phyloP scores from a whole-genome alignment of 2,797 vertebrate genomes.

The Karalla daura region DNA sequence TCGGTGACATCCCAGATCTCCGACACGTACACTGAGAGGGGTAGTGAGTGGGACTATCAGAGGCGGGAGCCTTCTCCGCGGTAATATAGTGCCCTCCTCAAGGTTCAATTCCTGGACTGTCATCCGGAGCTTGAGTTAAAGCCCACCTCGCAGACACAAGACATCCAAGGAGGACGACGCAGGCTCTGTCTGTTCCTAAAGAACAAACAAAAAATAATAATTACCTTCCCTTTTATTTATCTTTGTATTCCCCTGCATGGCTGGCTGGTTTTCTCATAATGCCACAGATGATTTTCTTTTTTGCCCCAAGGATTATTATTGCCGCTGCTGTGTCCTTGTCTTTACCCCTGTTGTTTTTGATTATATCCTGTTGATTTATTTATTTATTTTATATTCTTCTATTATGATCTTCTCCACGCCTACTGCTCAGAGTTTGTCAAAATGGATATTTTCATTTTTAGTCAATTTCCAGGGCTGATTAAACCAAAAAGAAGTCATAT shows the following conservation, averaged over 20 bases:
- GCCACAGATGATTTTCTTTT: conserved; percentile 36
- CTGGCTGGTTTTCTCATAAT: conserved; percentile 47
- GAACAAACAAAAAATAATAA: no score
- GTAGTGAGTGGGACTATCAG: conserved; percentile 48
- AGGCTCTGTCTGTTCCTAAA: conserved; percentile 32
- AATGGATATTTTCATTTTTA: conserved; percentile 2
- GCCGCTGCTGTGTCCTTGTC: conserved; percentile 23
- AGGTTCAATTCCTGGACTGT: conserved; percentile 65
- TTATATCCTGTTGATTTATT: conserved; percentile 17
- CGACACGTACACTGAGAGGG: conserved; percentile 49
- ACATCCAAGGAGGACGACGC: conserved; percentile 48
- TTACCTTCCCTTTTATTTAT: conserved; percentile 53
- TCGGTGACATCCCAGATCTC: conserved; percentile 56
- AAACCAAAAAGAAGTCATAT: conserved; percentile 14
- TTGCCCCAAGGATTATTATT: conserved; percentile 12
- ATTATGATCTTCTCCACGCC: neutral
- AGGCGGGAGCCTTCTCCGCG: neutral
- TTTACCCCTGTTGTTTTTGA: conserved; percentile 36
- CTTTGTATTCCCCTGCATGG: conserved; percentile 32
- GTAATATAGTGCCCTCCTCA: conserved; percentile 49
- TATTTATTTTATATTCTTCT: neutral
- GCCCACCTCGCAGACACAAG: conserved; percentile 29
- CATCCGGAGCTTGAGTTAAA: conserved; percentile 58
- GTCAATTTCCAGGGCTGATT: conserved; percentile 22
- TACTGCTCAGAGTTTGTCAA: conserved; percentile 2